Conservation (phyloP, 2,113 vertebrate species). For the Parus major region DNA sequence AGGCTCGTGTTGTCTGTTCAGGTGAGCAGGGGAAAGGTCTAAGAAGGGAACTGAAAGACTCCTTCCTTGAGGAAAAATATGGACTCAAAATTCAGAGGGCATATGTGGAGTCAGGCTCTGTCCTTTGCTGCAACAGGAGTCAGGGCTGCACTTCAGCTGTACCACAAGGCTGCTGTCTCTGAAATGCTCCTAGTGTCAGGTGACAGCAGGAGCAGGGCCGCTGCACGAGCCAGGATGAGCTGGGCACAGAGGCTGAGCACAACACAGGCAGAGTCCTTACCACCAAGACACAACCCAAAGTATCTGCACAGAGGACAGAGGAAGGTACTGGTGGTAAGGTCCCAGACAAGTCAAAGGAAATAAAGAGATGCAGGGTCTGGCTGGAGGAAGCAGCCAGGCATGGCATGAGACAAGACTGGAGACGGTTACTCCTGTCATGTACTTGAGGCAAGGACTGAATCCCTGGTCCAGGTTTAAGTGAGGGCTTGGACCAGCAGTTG, state of each 20-base stretch:
- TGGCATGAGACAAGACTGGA: neutral
- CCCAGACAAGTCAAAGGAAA: neutral
- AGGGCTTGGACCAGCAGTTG: neutral
- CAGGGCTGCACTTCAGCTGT: neutral
- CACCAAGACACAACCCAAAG: neutral
- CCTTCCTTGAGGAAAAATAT: neutral
- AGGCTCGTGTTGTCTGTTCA: slow-evolving; percentile 31
- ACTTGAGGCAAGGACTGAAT: neutral
- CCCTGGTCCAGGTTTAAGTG: neutral
- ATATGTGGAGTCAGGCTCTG: neutral
- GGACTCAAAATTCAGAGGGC: neutral
- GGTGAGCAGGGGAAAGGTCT: neutral
- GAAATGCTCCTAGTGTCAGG: neutral
- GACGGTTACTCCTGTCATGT: neutral
- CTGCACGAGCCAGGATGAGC: neutral
- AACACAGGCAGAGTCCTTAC: neutral
- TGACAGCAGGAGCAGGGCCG: neutral
- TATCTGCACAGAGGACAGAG: neutral
- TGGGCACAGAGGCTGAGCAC: neutral
- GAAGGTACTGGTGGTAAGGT: neutral
- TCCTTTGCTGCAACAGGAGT: neutral
- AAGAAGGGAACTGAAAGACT: neutral
- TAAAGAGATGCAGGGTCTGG: neutral
- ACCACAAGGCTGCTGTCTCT: neutral
- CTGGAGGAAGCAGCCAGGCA: neutral